A percentile compares a stretch with the other conserved stretches of the same genome.
Evolutionary conservation across 2,113 vertebrate species (phyloP).

Genomic region (Actenoides lindsayi): DNA sequence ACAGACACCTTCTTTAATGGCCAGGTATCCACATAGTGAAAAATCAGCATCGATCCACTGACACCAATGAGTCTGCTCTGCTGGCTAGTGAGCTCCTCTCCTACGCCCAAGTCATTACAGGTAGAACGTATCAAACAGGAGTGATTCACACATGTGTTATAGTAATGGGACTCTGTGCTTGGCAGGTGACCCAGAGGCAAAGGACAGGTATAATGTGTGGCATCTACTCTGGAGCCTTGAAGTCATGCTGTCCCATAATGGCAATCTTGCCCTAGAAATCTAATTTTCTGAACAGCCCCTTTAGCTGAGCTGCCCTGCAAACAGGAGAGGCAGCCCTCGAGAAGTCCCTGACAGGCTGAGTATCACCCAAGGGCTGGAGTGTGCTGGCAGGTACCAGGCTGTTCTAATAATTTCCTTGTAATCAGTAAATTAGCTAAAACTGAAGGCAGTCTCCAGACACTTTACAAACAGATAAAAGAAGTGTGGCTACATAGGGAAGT

Average conservation of each 20-base stretch:
- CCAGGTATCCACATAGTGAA: not conserved
- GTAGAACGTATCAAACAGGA: not conserved
- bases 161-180: not conserved
- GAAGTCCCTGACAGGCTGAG: not conserved
- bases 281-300: accelerated
- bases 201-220: not conserved
- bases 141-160: not conserved
- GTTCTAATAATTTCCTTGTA: not conserved
- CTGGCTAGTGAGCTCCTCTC: not conserved
- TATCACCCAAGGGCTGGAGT: not conserved
- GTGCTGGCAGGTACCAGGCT: not conserved
- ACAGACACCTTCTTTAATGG: not conserved
- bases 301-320: not conserved
- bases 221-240: not conserved
- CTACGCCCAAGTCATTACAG: accelerated
- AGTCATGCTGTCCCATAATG: not conserved
- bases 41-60: not conserved
- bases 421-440: not conserved
- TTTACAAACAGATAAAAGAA: not conserved
- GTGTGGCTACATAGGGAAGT: not conserved
- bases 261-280: not conserved
- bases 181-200: not conserved
- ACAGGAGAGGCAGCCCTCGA: not conserved
- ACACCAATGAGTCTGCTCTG: not conserved
- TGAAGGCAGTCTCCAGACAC: not conserved